phyloP scores from a whole-genome alignment of 2,797 vertebrate genomes.

The Poecilia picta region DNA sequence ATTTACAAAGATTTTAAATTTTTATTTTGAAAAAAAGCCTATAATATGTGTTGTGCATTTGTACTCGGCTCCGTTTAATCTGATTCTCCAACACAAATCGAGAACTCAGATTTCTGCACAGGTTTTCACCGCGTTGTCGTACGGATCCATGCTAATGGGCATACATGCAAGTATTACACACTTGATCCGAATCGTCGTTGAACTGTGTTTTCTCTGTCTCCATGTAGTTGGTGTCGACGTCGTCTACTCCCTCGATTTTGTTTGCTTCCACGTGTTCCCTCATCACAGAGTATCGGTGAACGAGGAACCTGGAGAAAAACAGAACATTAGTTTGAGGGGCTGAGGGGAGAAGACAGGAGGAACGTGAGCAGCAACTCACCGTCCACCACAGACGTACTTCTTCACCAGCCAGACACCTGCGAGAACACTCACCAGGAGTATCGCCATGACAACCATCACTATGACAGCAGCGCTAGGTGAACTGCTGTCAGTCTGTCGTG shows the following conservation, averaged over 20 bases:
- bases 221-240: slow-evolving; percentile 76
- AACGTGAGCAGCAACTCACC: slow-evolving; percentile 76
- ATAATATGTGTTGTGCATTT: background rate
- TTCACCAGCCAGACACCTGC: slow-evolving; percentile 88
- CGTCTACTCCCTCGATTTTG: slow-evolving; percentile 86
- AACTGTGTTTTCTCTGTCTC: slow-evolving; percentile 80
- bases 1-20: background rate
- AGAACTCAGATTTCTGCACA: background rate
- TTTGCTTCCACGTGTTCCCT: slow-evolving; percentile 88
- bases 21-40: background rate
- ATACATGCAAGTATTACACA: slow-evolving; percentile 43
- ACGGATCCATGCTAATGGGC: background rate
- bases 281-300: slow-evolving; percentile 91
- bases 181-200: slow-evolving; percentile 95
- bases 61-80: background rate
- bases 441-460: slow-evolving; percentile 83
- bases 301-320: slow-evolving; percentile 85
- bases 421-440: slow-evolving; percentile 81
- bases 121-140: background rate
- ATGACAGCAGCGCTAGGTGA: slow-evolving; percentile 81
- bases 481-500: slow-evolving; percentile 60
- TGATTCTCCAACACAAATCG: background rate
- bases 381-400: slow-evolving; percentile 94
- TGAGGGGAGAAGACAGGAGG: background rate
- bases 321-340: slow-evolving; percentile 7